Conservation (phyloP, 2,113 vertebrate species). For the Cynoglossus semilaevis region DNA sequence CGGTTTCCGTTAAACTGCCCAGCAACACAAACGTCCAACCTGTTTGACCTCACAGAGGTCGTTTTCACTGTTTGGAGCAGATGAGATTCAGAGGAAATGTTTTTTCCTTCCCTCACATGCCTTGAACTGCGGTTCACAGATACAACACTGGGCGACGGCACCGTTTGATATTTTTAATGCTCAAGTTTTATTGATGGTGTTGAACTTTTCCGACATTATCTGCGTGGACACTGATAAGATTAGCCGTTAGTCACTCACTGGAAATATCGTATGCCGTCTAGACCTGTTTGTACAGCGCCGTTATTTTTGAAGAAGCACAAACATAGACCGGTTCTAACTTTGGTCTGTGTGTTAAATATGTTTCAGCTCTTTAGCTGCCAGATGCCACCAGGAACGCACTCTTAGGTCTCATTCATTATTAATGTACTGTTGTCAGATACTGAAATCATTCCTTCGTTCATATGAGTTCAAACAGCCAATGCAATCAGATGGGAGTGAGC, state of each 20-base stretch:
- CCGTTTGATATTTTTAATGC: constrained; percentile 38
- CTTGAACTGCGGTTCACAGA: constrained; percentile 12
- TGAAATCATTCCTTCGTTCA: background rate
- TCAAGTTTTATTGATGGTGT: constrained; percentile 41
- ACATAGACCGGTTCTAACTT: constrained; percentile 26
- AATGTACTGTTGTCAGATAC: constrained; percentile 15
- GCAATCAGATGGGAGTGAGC: constrained; percentile 33
- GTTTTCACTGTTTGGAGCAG: constrained; percentile 75
- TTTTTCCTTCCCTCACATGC: constrained; percentile 13
- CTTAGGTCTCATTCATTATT: constrained; percentile 12
- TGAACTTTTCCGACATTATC: constrained; percentile 59
- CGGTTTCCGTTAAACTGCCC: constrained; percentile 48
- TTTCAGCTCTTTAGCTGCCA: constrained; percentile 9
- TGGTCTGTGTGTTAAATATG: constrained; percentile 7
- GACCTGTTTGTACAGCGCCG: constrained; percentile 31
- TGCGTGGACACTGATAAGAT: constrained; percentile 63
- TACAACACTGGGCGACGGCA: background rate
- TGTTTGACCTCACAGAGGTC: constrained; percentile 67
- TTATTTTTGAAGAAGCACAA: constrained; percentile 60
- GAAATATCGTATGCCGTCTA: constrained; percentile 58
- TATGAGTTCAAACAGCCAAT: constrained; percentile 4
- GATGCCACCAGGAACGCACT: constrained; percentile 19
- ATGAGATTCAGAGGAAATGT: constrained; percentile 67
- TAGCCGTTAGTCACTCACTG: constrained; percentile 59
- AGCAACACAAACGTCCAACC: constrained; percentile 61